Evolutionary conservation across 2,797 vertebrate genomes (phyloP).

Genomic region (Syngnathus acus): DNA sequence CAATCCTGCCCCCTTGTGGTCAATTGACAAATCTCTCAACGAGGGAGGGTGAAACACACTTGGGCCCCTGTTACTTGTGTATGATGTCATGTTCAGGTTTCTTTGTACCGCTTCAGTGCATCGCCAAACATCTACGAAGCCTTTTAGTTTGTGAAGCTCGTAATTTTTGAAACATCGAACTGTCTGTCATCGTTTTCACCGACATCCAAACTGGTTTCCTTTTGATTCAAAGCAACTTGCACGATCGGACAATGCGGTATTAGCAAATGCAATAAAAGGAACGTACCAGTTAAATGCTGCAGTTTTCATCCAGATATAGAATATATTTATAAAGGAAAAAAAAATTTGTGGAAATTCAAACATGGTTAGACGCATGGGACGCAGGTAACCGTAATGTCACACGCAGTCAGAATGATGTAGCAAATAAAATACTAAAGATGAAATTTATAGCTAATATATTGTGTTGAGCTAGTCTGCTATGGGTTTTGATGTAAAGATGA

Average conservation of each 20-base stretch:
- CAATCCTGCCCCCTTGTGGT: slow-evolving; percentile 46
- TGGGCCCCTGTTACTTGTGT: slow-evolving; percentile 77
- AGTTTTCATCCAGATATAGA: slow-evolving; percentile 85
- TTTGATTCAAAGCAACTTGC: slow-evolving; percentile 80
- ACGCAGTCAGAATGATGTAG: slow-evolving; percentile 73
- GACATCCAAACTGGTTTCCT: slow-evolving; percentile 75
- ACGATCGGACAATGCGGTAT: slow-evolving; percentile 80
- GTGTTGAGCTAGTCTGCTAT: slow-evolving; percentile 94
- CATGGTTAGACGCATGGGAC: slow-evolving; percentile 78
- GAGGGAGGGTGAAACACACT: slow-evolving; percentile 46
- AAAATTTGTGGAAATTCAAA: slow-evolving; percentile 68
- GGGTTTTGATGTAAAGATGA: slow-evolving; percentile 77
- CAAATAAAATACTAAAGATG: slow-evolving; percentile 80
- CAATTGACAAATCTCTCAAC: slow-evolving; percentile 80
- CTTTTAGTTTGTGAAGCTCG: slow-evolving; percentile 71
- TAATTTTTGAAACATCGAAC: slow-evolving; percentile 34
- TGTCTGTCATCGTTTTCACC: slow-evolving; percentile 43
- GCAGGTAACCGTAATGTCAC: slow-evolving; percentile 72
- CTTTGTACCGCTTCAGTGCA: slow-evolving; percentile 82
- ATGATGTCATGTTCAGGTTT: slow-evolving; percentile 81
- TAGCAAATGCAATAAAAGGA: slow-evolving; percentile 77
- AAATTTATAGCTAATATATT: slow-evolving; percentile 95
- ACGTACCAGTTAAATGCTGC: slow-evolving; percentile 88
- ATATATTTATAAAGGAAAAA: slow-evolving; percentile 72
- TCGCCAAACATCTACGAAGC: slow-evolving; percentile 73